Percentiles rank a stretch among this genome's conserved stretches.
These are phyloP conservation scores for Metellina segmentata DNA, from an alignment of 2,888 invertebrate species.

Conservation along the genomic window DNA sequence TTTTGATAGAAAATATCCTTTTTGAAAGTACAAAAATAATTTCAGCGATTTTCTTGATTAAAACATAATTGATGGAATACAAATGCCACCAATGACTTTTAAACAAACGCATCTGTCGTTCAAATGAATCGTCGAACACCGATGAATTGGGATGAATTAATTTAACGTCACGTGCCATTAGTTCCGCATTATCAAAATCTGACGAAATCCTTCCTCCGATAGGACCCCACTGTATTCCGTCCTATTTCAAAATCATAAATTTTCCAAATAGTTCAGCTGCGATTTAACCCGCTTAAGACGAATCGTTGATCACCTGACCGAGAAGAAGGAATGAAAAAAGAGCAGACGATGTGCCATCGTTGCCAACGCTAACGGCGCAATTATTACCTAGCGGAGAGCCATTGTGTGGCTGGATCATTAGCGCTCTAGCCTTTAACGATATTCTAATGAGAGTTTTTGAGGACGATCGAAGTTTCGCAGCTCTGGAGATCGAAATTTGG, in stretches of 20 bases:
- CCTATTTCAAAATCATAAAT: conserved; percentile 41
- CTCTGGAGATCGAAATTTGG: conserved; percentile 53
- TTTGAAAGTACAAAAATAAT: too few species aligned
- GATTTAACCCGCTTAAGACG: conserved; percentile 42
- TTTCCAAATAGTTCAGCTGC: conserved; percentile 14
- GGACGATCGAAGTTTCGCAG: conserved; percentile 55
- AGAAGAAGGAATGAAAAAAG: conserved; percentile 16
- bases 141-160: background rate
- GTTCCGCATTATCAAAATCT: conserved; percentile 33
- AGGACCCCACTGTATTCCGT: background rate
- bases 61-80: background rate
- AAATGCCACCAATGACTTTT: background rate
- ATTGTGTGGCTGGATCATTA: conserved; percentile 68
- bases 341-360: conserved; percentile 22
- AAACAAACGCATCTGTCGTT: background rate
- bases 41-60: background rate
- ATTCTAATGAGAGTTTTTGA: conserved; percentile 73
- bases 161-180: conserved; percentile 23
- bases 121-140: background rate
- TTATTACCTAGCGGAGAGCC: conserved; percentile 58
- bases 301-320: conserved; percentile 1
- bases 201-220: conserved; percentile 9
- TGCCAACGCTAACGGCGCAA: conserved; percentile 66
- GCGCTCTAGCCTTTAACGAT: conserved; percentile 63
- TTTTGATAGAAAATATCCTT: too few species aligned